Evolutionary conservation across 1,140 invertebrate species (phyloP), one percentile per base, ranked within the genome.

Genomic region (Samia ricini): DNA sequence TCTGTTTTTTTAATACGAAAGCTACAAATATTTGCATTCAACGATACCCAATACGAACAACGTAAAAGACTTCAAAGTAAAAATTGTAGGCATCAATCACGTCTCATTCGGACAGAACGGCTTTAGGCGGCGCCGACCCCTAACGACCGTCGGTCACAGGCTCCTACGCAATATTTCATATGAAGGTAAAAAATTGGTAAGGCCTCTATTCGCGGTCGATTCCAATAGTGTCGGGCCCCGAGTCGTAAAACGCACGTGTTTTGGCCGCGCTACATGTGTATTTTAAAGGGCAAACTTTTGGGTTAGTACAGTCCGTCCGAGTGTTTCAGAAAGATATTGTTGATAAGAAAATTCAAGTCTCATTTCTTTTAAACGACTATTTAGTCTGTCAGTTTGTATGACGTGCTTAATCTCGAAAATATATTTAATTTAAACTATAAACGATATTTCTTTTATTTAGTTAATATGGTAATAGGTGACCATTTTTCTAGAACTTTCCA

Each of bases 161-260:
- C 19, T 57, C 48, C 10, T 42, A 33, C 33, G 54, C 49, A 49
- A 72, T 69, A 72, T 69, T 66, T 72, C 64, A 69, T 21, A 0
- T 33, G 51, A 49, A 56, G 61, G 61, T 66, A 69, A 78, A 85
- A 85, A 87, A 85, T 78, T 75, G 75, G 19, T 58, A 61, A 42
- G 33, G 33, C 68, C 67, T 69, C 77, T 63, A 86, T 86, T 86
- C 77, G 76, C 80, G 81, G 72, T 64, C 76, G 76, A 78, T 80
- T 79, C 74, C 81, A 81, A 83, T 85, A 87, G 81, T 81, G 69
- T 42, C 49, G 66, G 59, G n/a, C 71, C 73, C 68, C 61, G 50
- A 69, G 76, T 81, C 80, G 80, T 89, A 89, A 87, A 89, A 83
- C 79, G 73, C 86, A 89, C 86, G 79, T 84, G 85, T 83, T 74